Percentiles rank a stretch among this genome's conserved stretches.
Conservation (phyloP, 2,888 invertebrate species). For the Oeneis ivallda region DNA sequence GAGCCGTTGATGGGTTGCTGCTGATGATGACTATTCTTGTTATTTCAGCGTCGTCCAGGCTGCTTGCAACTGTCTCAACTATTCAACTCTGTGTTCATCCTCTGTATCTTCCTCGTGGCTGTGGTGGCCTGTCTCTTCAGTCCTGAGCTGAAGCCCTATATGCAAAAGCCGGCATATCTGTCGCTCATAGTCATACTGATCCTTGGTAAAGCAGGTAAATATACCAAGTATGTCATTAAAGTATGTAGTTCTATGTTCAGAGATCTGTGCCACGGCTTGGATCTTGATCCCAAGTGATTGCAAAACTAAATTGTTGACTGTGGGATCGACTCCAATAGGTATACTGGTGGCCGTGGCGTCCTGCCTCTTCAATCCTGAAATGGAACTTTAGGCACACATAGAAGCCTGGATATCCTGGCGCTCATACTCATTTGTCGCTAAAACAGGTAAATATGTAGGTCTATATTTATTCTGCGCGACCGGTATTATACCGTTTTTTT, state of each 20-base stretch:
- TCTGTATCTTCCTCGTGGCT: constrained; percentile 70
- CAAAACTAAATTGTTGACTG: too few species aligned
- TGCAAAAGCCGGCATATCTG: constrained; percentile 52
- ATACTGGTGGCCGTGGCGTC: background rate
- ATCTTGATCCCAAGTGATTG: too few species aligned
- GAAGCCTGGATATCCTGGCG: background rate
- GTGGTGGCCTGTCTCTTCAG: constrained; percentile 69
- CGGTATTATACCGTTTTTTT: too few species aligned
- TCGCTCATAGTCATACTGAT: constrained; percentile 54
- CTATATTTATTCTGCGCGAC: too few species aligned
- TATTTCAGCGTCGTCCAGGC: constrained; percentile 63
- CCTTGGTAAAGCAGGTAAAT: constrained; percentile 57
- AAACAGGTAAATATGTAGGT: background rate
- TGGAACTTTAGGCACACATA: background rate
- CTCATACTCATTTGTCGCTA: background rate
- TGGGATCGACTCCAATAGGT: background rate
- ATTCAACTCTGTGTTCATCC: constrained; percentile 71
- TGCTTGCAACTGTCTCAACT: constrained; percentile 65
- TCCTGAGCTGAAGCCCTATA: constrained; percentile 48
- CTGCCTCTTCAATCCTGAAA: background rate
- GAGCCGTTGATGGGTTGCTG: too few species aligned
- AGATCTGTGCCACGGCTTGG: too few species aligned
- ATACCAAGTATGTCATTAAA: too few species aligned
- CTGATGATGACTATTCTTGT: background rate
- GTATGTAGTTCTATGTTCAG: too few species aligned